Percentiles rank a stretch among this genome's conserved stretches.
phyloP scores from a whole-genome alignment of 2,888 invertebrate species.

The Lasius fuliginosus region DNA sequence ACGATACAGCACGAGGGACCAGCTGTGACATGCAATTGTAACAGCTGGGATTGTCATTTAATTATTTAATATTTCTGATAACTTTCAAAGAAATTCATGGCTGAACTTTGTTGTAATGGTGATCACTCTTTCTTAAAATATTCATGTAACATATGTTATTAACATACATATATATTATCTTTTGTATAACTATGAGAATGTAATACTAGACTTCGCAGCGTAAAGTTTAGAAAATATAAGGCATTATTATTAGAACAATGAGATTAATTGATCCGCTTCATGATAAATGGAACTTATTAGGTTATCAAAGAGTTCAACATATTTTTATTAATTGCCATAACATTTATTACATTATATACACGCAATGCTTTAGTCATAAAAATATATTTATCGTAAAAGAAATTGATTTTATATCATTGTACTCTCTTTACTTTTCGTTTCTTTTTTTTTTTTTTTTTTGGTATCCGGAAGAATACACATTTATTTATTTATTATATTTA shows the following conservation, averaged over 20 bases:
- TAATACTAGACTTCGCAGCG: neutral
- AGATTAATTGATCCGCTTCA: neutral
- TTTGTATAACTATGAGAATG: neutral
- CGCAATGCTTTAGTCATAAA: neutral
- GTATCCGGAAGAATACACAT: neutral
- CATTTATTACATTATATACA: neutral
- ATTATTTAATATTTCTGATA: neutral
- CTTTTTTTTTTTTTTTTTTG: neutral
- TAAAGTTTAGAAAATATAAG: neutral
- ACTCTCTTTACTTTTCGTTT: neutral
- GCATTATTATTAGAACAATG: neutral
- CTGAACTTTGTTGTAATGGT: too few species aligned
- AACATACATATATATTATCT: neutral
- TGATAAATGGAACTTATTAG: neutral
- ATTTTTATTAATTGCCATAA: neutral
- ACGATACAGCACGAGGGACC: neutral
- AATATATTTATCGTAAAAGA: neutral
- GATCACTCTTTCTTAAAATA: too few species aligned
- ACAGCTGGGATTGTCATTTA: neutral
- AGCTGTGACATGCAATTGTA: neutral
- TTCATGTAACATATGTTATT: too few species aligned
- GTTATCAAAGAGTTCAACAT: neutral
- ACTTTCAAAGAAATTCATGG: too few species aligned
- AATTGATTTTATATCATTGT: neutral
- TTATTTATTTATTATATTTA: neutral